These are phyloP conservation scores for Rhagonycha fulva DNA, from an alignment of 2,888 invertebrate species.

Conservation along the genomic window DNA sequence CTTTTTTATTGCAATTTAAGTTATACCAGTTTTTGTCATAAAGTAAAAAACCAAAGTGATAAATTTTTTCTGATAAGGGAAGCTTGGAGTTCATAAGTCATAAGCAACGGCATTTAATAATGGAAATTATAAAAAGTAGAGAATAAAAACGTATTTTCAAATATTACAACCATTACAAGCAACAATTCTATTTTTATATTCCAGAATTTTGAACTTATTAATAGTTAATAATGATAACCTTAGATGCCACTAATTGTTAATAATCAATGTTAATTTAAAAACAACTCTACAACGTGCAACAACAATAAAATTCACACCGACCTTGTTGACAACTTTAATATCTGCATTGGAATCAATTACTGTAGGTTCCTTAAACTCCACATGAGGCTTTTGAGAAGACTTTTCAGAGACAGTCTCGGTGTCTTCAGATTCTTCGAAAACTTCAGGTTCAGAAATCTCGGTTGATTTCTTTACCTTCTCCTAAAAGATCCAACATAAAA, in stretches of 20 bases:
- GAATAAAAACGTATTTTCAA: not conserved
- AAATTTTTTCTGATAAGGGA: not conserved
- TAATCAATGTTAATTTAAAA: not conserved
- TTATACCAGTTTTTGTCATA: not conserved
- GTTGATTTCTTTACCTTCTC: conserved; percentile 53
- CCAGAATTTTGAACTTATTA: not conserved
- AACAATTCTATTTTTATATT: not conserved
- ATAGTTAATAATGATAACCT: not conserved
- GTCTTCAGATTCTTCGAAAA: conserved; percentile 48
- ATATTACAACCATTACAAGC: not conserved
- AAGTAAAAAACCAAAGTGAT: not conserved
- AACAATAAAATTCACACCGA: conserved; percentile 34
- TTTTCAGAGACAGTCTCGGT: conserved; percentile 30
- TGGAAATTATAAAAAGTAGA: not conserved
- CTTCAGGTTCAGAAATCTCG: conserved; percentile 52
- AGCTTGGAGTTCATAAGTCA: not conserved
- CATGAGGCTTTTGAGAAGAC: conserved; percentile 57
- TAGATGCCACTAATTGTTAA: not conserved
- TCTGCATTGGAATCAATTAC: conserved; percentile 55
- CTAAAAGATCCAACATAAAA: conserved; percentile 14
- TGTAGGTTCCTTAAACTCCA: conserved; percentile 72
- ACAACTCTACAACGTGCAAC: not conserved
- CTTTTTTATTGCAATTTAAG: not conserved
- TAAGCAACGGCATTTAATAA: not conserved
- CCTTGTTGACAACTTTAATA: conserved; percentile 50